A percentile compares a stretch with the other conserved stretches of the same genome.
Evolutionary conservation across 2,888 invertebrate species (phyloP).

Genomic region (Spialia ferax): DNA sequence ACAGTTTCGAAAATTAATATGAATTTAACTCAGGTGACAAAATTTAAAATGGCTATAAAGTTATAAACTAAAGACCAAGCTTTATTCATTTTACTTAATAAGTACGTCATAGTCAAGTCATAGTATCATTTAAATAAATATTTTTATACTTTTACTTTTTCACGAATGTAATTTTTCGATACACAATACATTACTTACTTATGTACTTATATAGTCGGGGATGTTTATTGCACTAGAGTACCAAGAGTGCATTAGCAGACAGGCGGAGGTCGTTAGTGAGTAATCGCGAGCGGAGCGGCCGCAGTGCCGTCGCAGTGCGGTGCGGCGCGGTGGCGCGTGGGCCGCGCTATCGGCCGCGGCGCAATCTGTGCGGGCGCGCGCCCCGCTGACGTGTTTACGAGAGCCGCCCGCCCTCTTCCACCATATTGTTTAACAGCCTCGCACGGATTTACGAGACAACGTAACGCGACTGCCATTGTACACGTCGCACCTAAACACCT

Average conservation of each 20-base stretch:
- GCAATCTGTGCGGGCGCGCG: slow-evolving; percentile 77
- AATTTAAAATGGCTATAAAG: no score
- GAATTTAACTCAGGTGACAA: no score
- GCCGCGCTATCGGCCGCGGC: slow-evolving; percentile 69
- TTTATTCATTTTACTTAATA: no score
- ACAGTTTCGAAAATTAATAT: background rate
- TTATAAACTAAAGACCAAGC: no score
- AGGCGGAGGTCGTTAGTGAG: slow-evolving; percentile 59
- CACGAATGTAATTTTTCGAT: background rate
- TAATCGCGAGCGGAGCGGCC: slow-evolving; percentile 53
- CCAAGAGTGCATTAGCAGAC: slow-evolving; percentile 56
- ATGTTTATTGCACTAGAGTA: slow-evolving; percentile 54
- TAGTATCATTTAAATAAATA: no score
- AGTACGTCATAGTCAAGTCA: no score
- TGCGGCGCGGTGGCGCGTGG: slow-evolving; percentile 47
- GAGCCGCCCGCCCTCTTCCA: slow-evolving; percentile 75
- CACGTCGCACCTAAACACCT: slow-evolving; percentile 42
- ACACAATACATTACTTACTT: background rate
- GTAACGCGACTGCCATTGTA: slow-evolving; percentile 38
- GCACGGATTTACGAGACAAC: slow-evolving; percentile 47
- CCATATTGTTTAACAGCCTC: slow-evolving; percentile 79
- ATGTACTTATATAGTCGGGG: slow-evolving; percentile 29
- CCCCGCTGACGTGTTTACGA: slow-evolving; percentile 79
- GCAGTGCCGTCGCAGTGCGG: no score
- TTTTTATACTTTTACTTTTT: no score